Evolutionary conservation across 2,113 vertebrate species (phyloP), one percentile per base, ranked within the genome.

Genomic region (Campylomormyrus numenius): DNA sequence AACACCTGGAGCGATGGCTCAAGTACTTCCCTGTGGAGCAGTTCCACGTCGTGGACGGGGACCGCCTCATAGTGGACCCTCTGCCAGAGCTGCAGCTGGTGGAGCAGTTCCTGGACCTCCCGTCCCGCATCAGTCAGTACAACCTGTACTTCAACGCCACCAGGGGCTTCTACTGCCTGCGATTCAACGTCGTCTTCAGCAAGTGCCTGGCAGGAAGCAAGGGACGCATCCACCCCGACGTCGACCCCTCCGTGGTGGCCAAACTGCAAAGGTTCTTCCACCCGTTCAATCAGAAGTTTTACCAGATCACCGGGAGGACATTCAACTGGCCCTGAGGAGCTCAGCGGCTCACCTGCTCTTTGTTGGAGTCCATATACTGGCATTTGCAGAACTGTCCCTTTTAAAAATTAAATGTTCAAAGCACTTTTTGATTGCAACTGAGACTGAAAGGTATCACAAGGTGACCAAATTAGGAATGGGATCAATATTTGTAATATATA

Each of bases 131-230:
- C 96, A 98, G 97, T 94, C 97, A 96, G 84, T 98, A 98, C 92
- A 98, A 99, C 95, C 95, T 99, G 92, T 99, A 99, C 94, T 99
- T 99, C 94, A 99, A 99, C 87, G 96, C 96, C 93, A 99, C 98
- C 92, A 96, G 98, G 93, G 98, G 98, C 90, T 99, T 99, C 94
- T 99, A 98, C 95, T 99, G 98, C 95, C 96, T 99, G 94, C 94
- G 97, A 92, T 98, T 98, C 94, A 98, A 98, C 94, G 96, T 97
- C 96, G 96, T 98, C 93, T 98, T 98, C 94, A 98, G 97, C 94
- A 99, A 98, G 97, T 99, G 98, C 97, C 98, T 99, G 95, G 98
- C 98, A 0, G 98, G 98, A 95, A 99, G 98, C 97, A 99, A 99
- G 94, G 98, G 98, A 83, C 97, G 98, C 92, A 98, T 96, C 91